Base-by-base conservation (phyloP, 1,140 invertebrate species). In the Neomicropteryx cornuta region DNA sequence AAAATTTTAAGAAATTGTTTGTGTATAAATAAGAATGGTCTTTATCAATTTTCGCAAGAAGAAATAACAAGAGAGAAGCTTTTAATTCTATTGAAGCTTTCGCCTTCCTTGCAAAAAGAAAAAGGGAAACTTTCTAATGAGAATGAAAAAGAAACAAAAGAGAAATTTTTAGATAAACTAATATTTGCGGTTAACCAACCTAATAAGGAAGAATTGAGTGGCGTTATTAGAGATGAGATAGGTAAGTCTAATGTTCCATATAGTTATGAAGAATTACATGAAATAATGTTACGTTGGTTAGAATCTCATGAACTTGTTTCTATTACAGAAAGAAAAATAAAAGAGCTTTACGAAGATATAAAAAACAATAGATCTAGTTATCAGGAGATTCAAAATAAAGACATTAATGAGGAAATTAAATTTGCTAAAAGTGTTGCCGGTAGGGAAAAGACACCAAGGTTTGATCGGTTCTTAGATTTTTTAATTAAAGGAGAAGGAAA, bases 181-280 rank as follows among this genome's bases (percentile, higher is more conserved):
- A 29, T 49, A 35, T 42, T 49, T 37, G 46, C 41, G 36, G 44
- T 48, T 8, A 45, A 47, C 37, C 44, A 46, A 21, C 44, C 46
- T 22, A 41, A 24, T 33, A 45, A 39, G 21, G 37, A 42, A 43
- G 18, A 48, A 45, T 30, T 49, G 22, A 37, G 33, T 18, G 33
- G n/a, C 11, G 39, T 48, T 24, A 36, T 48, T 33, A 45, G 40
- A 33, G 32, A 42, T 39, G 46, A 49, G 34, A 36, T 36, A 36
- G 34, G 21, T 36, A 23, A 4, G 21, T 20, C 29, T 28, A 44
- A 47, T 21, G 22, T 30, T 11, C 5, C 13, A 29, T 51, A 50
- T 54, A 52, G 58, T 60, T 60, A 55, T 57, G 34, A 36, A 17
- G 18, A 36, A 36, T 36, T 36, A 36, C 34, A 36, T 36, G 34